A percentile compares a stretch with the other conserved stretches of the same genome.
Conservation (phyloP, 2,113 vertebrate genomes). For the Trichechus manatus region DNA sequence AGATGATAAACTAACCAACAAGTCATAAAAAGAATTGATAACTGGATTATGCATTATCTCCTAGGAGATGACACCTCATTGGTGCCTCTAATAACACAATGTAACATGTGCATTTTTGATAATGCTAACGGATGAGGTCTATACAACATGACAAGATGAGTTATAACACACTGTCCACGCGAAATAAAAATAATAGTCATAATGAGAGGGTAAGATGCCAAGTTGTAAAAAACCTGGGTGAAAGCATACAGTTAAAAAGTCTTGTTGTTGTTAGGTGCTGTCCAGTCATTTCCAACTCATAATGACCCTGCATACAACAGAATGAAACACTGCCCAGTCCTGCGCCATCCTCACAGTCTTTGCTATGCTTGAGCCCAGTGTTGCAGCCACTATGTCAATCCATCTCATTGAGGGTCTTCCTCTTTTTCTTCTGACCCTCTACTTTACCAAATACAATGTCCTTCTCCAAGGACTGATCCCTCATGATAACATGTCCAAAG, state of each 20-base stretch:
- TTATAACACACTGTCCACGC: rapidly evolving
- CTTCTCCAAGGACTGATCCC: too few relatives aligned
- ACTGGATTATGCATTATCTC: not conserved
- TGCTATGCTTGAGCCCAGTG: too few relatives aligned
- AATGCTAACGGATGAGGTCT: not conserved
- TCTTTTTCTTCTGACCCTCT: too few relatives aligned
- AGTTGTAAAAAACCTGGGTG: not conserved
- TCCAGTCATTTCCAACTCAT: too few relatives aligned
- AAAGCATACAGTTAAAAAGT: not conserved
- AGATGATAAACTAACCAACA: not conserved
- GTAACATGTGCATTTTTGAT: not conserved
- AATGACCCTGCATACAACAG: too few relatives aligned
- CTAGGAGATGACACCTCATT: not conserved
- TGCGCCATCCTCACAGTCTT: too few relatives aligned
- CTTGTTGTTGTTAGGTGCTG: too few relatives aligned
- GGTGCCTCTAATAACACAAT: not conserved
- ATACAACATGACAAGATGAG: not conserved
- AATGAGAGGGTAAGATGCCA: not conserved
- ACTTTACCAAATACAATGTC: too few relatives aligned
- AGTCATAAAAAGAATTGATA: not conserved
- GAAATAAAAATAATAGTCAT: not conserved
- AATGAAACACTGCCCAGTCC: too few relatives aligned
- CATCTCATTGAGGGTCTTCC: too few relatives aligned
- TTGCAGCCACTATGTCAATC: too few relatives aligned
- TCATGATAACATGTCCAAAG: too few relatives aligned